Conservation (phyloP, 1,140 invertebrate species). For the Choristoneura fumiferana region DNA sequence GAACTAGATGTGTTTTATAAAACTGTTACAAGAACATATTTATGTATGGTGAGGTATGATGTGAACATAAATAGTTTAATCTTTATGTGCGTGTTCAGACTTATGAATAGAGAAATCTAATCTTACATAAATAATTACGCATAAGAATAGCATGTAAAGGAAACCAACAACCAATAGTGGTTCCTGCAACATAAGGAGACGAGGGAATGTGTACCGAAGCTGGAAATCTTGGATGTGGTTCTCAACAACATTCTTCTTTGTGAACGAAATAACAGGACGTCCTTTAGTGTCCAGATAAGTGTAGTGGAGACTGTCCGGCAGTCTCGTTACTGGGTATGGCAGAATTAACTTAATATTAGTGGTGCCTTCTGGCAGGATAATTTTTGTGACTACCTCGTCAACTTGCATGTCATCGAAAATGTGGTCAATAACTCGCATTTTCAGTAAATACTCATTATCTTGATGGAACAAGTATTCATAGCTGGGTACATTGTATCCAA, state of each 20-base stretch:
- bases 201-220: slow-evolving; percentile 94
- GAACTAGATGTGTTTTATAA: slow-evolving; percentile 27
- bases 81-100: slow-evolving; percentile 76
- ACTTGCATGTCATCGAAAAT: slow-evolving; percentile 98
- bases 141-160: slow-evolving; percentile 93
- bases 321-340: slow-evolving; percentile 89
- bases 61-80: slow-evolving; percentile 44
- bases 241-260: slow-evolving; percentile 95
- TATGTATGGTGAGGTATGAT: neutral
- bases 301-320: slow-evolving; percentile 88
- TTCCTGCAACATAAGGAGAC: slow-evolving; percentile 92
- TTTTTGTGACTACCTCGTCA: slow-evolving; percentile 92
- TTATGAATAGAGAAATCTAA: slow-evolving; percentile 95
- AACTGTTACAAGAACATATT: slow-evolving; percentile 3
- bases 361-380: slow-evolving; percentile 97
- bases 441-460: slow-evolving; percentile 90
- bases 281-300: slow-evolving; percentile 98
- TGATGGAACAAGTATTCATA: slow-evolving; percentile 95
- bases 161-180: slow-evolving; percentile 94
- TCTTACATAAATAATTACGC: slow-evolving; percentile 96
- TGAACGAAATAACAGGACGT: slow-evolving; percentile 91
- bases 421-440: slow-evolving; percentile 96
- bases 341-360: slow-evolving; percentile 89
- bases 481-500: slow-evolving; percentile 98
- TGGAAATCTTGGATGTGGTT: slow-evolving; percentile 97